Evolutionary conservation across 2,888 invertebrate species (phyloP).

Genomic region (Andrena bicolor): DNA sequence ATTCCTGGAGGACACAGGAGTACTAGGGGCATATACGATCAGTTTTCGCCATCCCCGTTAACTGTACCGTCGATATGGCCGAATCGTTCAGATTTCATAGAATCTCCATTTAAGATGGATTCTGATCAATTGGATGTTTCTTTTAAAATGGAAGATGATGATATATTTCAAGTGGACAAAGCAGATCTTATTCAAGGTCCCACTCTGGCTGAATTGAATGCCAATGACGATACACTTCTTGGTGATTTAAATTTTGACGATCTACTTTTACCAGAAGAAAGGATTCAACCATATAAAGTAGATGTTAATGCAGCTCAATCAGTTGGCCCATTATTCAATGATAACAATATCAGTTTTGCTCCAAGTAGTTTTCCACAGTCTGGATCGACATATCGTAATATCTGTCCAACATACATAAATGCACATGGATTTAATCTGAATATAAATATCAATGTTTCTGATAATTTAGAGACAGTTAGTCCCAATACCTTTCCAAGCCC

Average conservation of each 20-base stretch:
- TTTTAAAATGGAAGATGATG: slow-evolving; percentile 94
- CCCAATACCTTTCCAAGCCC: slow-evolving; percentile 83
- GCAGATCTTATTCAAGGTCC: slow-evolving; percentile 94
- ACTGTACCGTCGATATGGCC: slow-evolving; percentile 84
- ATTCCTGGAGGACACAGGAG: slow-evolving; percentile 82
- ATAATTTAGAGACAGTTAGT: slow-evolving; percentile 82
- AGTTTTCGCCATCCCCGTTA: slow-evolving; percentile 83
- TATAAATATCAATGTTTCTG: slow-evolving; percentile 75
- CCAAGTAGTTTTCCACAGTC: slow-evolving; percentile 83
- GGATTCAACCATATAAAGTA: slow-evolving; percentile 76
- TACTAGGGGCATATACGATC: slow-evolving; percentile 80
- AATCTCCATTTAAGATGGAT: slow-evolving; percentile 80
- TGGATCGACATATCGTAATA: slow-evolving; percentile 73
- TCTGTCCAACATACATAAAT: slow-evolving; percentile 71
- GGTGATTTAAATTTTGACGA: slow-evolving; percentile 96
- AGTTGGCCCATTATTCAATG: slow-evolving; percentile 72
- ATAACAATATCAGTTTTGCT: slow-evolving; percentile 70
- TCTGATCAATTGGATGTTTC: slow-evolving; percentile 82
- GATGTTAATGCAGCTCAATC: slow-evolving; percentile 66
- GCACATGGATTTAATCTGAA: slow-evolving; percentile 77
- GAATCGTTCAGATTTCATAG: slow-evolving; percentile 85
- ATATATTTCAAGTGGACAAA: slow-evolving; percentile 95
- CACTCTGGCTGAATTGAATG: slow-evolving; percentile 94
- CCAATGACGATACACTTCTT: slow-evolving; percentile 92
- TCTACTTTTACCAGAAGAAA: slow-evolving; percentile 91